These are phyloP conservation scores for Liodrosophila aerea DNA, from an alignment of 2,888 invertebrate genomes.

Conservation along the genomic window DNA sequence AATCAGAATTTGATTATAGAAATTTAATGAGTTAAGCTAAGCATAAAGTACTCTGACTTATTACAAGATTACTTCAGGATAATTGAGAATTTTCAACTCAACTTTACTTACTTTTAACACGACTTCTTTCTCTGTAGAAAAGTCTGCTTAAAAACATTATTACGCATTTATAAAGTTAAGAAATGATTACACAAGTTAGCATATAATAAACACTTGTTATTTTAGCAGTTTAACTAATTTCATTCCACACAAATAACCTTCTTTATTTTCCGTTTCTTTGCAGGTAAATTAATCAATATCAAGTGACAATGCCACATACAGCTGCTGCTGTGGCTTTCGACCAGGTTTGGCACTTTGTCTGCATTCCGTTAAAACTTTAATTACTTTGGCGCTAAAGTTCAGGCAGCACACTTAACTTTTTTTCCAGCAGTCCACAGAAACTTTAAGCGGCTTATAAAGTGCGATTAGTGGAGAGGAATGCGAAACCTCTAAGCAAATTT, in stretches of 20 bases:
- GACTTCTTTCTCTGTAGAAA: no score
- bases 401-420: constrained; percentile 58
- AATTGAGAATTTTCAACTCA: no score
- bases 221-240: neutral
- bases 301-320: neutral
- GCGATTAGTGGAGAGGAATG: constrained; percentile 30
- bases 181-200: no score
- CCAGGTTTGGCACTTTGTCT: constrained; percentile 13
- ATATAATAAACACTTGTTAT: no score
- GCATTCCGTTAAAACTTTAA: constrained; percentile 54
- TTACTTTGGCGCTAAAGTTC: constrained; percentile 64
- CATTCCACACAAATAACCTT: constrained; percentile 11
- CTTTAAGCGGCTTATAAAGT: constrained; percentile 61
- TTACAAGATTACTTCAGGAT: no score
- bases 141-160: no score
- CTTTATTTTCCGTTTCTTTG: constrained; percentile 31
- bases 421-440: constrained; percentile 37
- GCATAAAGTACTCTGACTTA: no score
- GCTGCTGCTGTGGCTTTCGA: constrained; percentile 23
- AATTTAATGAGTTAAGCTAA: no score
- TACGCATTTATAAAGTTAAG: no score
- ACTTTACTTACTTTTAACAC: no score
- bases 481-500: constrained; percentile 29
- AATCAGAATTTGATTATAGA: no score
- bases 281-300: constrained; percentile 57